phyloP scores from a whole-genome alignment of 1,140 invertebrate species.

The Pseudomyrmex cubaensis region DNA sequence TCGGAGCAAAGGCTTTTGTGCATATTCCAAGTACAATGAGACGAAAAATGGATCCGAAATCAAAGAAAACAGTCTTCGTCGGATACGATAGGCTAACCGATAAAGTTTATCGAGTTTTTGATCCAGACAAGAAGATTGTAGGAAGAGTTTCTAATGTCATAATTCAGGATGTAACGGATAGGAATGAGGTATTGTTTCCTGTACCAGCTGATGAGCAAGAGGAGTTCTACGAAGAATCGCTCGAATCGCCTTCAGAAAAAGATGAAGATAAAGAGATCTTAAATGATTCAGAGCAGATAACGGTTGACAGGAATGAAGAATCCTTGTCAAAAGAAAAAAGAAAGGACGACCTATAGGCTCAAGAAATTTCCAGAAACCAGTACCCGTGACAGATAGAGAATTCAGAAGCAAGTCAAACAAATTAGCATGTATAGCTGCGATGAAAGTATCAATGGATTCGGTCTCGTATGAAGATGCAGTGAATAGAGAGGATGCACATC shows the following conservation, averaged over 20 bases:
- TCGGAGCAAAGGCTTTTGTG: conserved; percentile 39
- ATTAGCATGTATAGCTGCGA: background rate
- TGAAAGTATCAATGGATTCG: conserved; percentile 18
- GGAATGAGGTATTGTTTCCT: background rate
- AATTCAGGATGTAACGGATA: background rate
- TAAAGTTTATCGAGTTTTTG: conserved; percentile 8
- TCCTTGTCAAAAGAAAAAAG: background rate
- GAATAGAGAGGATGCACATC: background rate
- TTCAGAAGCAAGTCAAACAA: background rate
- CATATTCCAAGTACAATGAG: conserved; percentile 4
- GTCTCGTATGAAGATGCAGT: conserved; percentile 8
- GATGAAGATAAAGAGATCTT: too few relatives aligned
- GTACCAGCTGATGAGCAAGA: background rate
- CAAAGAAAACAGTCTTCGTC: background rate
- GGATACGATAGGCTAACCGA: conserved; percentile 11
- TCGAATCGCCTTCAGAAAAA: background rate
- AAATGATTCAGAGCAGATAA: background rate
- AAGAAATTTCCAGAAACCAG: background rate
- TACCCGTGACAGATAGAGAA: background rate
- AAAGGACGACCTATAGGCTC: background rate
- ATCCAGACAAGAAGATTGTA: background rate
- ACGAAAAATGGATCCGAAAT: conserved; percentile 22
- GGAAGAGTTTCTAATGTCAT: conserved; percentile 3
- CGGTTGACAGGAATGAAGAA: background rate
- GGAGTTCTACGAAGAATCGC: conserved; percentile 52